Base-by-base conservation (phyloP, 2,888 invertebrate genomes). In the Taenaris catops region DNA sequence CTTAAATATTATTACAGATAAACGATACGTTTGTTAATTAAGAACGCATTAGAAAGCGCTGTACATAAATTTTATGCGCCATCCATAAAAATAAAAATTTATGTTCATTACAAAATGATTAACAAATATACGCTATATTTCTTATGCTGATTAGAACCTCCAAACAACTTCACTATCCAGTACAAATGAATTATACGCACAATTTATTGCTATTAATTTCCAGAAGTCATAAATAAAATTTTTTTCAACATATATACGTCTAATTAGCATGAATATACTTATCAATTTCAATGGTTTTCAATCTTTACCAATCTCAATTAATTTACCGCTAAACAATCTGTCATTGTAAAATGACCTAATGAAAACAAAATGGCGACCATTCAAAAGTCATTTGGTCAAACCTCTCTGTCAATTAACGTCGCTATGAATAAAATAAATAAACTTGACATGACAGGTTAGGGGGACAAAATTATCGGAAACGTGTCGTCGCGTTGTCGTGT, bases 371-470 rank as follows among this genome's bases (percentile, higher is more conserved):
- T 49, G 49, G 44, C 48, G 36, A 36, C 35, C 34, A 42, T 45
- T 37, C 38, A 46, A 46, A 46, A 39, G 48, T 47, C n/a, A 23
- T 26, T 26, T 26, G 26, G 26, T 8, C n/a, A n/a, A 46, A 46
- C 45, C 40, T 51, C 51, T 53, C 54, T 35, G 48, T 53, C 61
- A 62, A 63, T 62, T 63, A 59, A 46, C 58, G 47, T 44, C 41
- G 35, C 34, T 39, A 48, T 48, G 49, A 50, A 53, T 47, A 55
- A 47, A 54, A 53, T 52, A 60, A 64, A 60, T 49, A 56, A 53
- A 35, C 28, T 23, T 25, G 20, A 37, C 23, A 24, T 34, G 45
- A 40, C 37, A 36, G 27, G 5, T 8, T n/a, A n/a, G 32, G 24
- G 25, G 27, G 7, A 25, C 25, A 28, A 19, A 12, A 14, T 19